Evolutionary conservation across 2,888 invertebrate genomes (phyloP).

Genomic region (Abrostola triplasia): DNA sequence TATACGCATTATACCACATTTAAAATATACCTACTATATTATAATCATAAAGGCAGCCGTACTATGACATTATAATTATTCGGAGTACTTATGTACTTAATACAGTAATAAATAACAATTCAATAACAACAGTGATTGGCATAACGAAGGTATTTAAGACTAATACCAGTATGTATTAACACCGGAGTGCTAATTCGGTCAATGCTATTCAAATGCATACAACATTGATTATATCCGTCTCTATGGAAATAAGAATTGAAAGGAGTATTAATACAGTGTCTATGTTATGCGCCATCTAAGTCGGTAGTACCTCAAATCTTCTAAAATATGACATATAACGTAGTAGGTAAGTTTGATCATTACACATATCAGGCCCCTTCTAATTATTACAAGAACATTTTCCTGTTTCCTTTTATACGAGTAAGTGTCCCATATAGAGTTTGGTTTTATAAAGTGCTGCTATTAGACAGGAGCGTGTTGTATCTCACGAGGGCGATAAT

Average conservation of each 20-base stretch:
- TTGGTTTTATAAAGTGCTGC: constrained; percentile 13
- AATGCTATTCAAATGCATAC: constrained; percentile 54
- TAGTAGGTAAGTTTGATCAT: no score
- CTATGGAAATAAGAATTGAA: constrained; percentile 20
- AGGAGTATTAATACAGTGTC: constrained; percentile 18
- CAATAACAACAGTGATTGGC: constrained; percentile 57
- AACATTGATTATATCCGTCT: constrained; percentile 32
- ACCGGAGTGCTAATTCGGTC: constrained; percentile 54
- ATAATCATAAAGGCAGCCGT: constrained; percentile 20
- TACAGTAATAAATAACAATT: constrained; percentile 38
- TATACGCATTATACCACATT: constrained; percentile 7
- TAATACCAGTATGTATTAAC: constrained; percentile 42
- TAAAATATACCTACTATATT: background rate
- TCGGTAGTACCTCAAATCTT: constrained; percentile 11
- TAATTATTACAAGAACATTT: no score
- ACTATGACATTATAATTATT: constrained; percentile 13
- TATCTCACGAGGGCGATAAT: constrained; percentile 78
- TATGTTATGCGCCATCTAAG: constrained; percentile 2
- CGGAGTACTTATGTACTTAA: constrained; percentile 35
- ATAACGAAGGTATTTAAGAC: constrained; percentile 50
- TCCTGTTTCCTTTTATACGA: background rate
- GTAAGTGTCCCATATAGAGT: constrained; percentile 7
- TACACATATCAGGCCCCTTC: no score
- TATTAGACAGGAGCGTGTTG: constrained; percentile 53
- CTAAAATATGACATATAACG: background rate